Base-by-base conservation (phyloP, 2,888 invertebrate genomes). In the Camptogramma bilineatum region DNA sequence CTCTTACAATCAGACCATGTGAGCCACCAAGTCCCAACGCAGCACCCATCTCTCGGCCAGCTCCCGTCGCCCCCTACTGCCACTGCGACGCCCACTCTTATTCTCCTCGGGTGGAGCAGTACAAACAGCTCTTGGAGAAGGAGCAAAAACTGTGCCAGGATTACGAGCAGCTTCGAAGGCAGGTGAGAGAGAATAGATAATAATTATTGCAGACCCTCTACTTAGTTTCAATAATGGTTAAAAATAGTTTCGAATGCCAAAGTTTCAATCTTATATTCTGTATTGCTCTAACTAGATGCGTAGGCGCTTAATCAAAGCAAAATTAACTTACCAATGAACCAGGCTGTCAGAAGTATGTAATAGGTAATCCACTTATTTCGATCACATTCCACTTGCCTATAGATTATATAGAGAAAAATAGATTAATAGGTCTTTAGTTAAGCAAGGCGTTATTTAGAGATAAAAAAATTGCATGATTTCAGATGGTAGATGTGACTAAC, bases 31-130 rank as follows among this genome's bases (percentile, higher is more conserved):
- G 84, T 7, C 93, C 92, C 8, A 89, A 93, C 1, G 79, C 87
- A 1, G 86, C 88, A 55, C 93, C 94, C 0, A 78, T 84, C 1
- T 81, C 87, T 28, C 86, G 91, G n/a, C 93, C 92, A 0, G 90
- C 93, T 9, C 88, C 94, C 0, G 94, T 94, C 1, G 94, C 94
- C 0, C 94, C 95, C 0, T 95, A 94, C 76, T 95, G 95, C 74
- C 94, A 94, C 78, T 95, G 95, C 84, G 94, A 95, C 69, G 92
- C 91, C 0, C 95, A 95, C 74, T 90, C 94, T 0, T 95, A 95
- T 75, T 94, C 94, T 0, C 94, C 94, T 0, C 85, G 94, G 56
- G 92, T 95, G 64, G 94, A 94, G 66, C 94, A 94, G 66, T 95
- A 95, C 84, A 94, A 94, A 73, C 94, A 94, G 70, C 78, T 95